These are phyloP conservation scores for Amyelois transitella DNA, from an alignment of 1,140 invertebrate species.

Conservation along the genomic window DNA sequence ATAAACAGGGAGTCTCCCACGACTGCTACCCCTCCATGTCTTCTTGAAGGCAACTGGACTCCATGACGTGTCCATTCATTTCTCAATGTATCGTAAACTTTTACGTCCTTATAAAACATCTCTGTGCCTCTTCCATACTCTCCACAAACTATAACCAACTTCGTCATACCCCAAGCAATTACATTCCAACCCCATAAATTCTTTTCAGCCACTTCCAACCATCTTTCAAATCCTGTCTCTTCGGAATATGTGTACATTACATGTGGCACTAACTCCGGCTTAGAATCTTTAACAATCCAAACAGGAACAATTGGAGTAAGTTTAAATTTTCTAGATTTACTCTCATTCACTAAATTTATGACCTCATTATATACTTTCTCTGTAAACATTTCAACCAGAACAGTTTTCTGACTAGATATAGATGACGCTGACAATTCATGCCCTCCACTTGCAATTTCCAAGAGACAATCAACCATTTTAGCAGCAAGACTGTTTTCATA, in stretches of 20 bases:
- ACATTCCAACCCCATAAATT: constrained; percentile 61
- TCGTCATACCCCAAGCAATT: constrained; percentile 38
- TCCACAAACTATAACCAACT: constrained; percentile 49
- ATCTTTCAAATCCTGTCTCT: constrained; percentile 38
- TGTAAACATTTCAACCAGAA: constrained; percentile 41
- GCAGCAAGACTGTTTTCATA: constrained; percentile 41
- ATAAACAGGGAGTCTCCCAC: constrained; percentile 46
- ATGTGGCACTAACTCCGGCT: constrained; percentile 34
- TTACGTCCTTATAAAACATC: constrained; percentile 48
- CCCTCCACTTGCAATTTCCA: constrained; percentile 18
- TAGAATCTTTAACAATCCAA: constrained; percentile 35
- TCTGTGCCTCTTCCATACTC: constrained; percentile 54
- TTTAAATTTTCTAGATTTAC: constrained; percentile 29
- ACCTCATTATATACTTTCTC: constrained; percentile 51
- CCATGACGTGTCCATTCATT: constrained; percentile 50
- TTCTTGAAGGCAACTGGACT: constrained; percentile 40
- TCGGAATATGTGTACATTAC: constrained; percentile 41
- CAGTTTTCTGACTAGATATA: constrained; percentile 20
- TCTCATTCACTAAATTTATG: constrained; percentile 37
- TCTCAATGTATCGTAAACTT: constrained; percentile 49
- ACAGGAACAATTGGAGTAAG: constrained; percentile 41
- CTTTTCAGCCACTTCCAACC: constrained; percentile 52
- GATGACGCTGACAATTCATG: constrained; percentile 16
- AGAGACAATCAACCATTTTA: constrained; percentile 50
- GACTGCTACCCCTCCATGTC: constrained; percentile 48